These are phyloP conservation scores for Tenthredo scrophulariae DNA, from an alignment of 2,888 invertebrate genomes.

Conservation along the genomic window DNA sequence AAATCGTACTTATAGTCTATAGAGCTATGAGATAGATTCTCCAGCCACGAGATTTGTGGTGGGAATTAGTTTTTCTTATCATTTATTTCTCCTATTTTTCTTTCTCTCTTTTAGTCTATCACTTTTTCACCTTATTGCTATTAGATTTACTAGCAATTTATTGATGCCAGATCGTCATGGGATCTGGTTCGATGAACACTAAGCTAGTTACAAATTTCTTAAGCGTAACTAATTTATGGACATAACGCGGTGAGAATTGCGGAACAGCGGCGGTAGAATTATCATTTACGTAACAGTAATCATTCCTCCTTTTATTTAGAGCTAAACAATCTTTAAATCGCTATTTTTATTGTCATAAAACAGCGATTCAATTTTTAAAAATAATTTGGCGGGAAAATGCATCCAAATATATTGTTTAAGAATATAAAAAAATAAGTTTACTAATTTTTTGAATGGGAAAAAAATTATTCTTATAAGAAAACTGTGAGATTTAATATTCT, in stretches of 20 bases:
- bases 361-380: neutral
- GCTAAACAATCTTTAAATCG: neutral
- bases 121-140: neutral
- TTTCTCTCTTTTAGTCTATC: neutral
- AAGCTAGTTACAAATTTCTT: slow-evolving; percentile 31
- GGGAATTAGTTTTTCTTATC: slow-evolving; percentile 8
- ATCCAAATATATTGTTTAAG: too few species aligned
- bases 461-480: too few species aligned
- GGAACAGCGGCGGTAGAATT: neutral
- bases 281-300: neutral
- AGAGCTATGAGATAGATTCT: neutral
- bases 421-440: too few species aligned
- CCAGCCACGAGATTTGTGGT: neutral
- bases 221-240: slow-evolving; percentile 25
- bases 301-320: neutral
- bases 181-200: slow-evolving; percentile 43
- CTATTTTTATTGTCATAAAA: neutral
- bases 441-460: too few species aligned
- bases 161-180: neutral
- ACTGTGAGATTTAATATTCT: neutral
- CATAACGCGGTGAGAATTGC: neutral
- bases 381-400: neutral
- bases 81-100: neutral
- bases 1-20: neutral
- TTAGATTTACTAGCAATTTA: neutral